Base-by-base conservation (phyloP, 2,888 invertebrate genomes). In the Poecilus cupreus region DNA sequence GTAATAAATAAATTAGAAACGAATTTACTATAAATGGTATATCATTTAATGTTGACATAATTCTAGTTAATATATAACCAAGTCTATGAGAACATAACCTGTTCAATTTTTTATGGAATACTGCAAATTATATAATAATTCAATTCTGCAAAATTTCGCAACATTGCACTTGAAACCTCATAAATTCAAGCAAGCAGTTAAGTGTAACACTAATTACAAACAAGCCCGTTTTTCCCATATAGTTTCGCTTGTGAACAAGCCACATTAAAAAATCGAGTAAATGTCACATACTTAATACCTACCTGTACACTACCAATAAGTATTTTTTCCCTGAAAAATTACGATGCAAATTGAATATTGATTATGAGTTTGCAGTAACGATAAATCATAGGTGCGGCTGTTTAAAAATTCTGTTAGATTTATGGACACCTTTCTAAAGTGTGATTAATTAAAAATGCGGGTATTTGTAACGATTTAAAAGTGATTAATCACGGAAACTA, bases 361-460 rank as follows among this genome's bases (percentile, higher is more conserved):
- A 79, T 79, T 79, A 79, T 79, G 79, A 70, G 79, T 79, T 79
- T 79, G 79, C 79, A 79, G 68, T 39, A 68, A 79, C 68, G 43
- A 79, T 79, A 79, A 79, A 79, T 79, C 79, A 79, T 60, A 60
- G 68, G 68, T 32, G 68, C 70, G 79, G 64, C 37, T 70, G 64
- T 70, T 68, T 51, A 54, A 79, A 79, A 79, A 79, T 68, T 79
- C 79, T 68, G 79, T 51, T 79, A 79, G 79, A 79, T 79, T 79
- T 79, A 79, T 79, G 79, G 46, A 79, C 37, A 70, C 79, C 70
- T 79, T 79, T 79, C 79, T 79, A 79, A 79, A 79, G 46, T 79
- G 79, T 79, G 79, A 79, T 79, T 79, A 79, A 79, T 79, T 79
- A 79, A 79, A 79, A 70, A 79, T 79, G 70, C 79, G 49, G 79